Evolutionary conservation across 2,113 vertebrate species (phyloP).

Genomic region (Mus pahari): DNA sequence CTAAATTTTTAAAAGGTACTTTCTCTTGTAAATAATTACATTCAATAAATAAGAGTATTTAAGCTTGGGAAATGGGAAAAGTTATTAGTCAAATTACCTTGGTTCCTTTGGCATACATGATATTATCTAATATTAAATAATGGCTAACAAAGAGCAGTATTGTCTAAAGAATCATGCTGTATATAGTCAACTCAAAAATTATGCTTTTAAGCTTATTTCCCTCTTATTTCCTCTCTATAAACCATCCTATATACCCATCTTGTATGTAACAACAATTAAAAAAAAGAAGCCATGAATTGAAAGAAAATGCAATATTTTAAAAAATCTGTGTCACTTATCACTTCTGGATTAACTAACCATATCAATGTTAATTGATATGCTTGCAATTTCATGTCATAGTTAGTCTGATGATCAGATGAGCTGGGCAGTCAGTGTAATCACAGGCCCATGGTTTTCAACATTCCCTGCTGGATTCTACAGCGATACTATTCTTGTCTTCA

Average conservation of each 20-base stretch:
- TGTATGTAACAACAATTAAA: not conserved
- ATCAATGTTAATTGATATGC: constrained; percentile 17
- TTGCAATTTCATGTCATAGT: constrained; percentile 25
- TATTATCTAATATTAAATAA: constrained; percentile 23
- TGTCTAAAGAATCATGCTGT: not conserved
- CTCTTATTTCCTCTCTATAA: no score
- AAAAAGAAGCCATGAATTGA: not conserved
- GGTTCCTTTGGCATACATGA: not conserved
- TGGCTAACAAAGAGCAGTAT: not conserved
- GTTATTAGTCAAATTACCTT: not conserved
- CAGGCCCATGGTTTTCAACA: not conserved
- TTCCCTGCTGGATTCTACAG: not conserved
- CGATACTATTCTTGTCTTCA: not conserved
- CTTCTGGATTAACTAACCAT: constrained; percentile 4
- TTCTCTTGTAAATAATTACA: not conserved
- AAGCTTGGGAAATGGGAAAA: constrained; percentile 1
- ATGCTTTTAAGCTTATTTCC: not conserved
- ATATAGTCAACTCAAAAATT: not conserved
- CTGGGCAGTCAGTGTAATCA: constrained; percentile 30
- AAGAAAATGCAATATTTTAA: not conserved
- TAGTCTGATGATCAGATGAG: constrained; percentile 1
- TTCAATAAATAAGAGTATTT: not conserved
- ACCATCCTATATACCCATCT: not conserved
- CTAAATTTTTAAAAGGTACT: not conserved
- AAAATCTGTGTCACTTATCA: constrained; percentile 6